Evolutionary conservation across 2,888 invertebrate genomes (phyloP), one percentile per base, ranked within the genome.

Genomic region (Heliconius aoede): DNA sequence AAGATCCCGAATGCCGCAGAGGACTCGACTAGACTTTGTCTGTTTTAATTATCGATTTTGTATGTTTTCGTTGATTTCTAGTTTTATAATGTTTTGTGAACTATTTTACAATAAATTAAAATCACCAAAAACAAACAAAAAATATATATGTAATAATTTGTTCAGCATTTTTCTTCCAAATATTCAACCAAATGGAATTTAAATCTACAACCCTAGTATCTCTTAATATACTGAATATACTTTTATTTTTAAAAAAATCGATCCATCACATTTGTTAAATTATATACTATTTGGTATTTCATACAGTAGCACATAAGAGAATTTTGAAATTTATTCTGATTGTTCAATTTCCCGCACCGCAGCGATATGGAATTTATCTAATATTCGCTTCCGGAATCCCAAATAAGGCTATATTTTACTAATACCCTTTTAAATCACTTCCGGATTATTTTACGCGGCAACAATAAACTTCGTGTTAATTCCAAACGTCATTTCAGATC

Each of bases 1-100:
- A 93, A 89, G 86, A 86, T 83, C 80, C 88, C 86, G 84, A 91
- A 89, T 89, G 86, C 91, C 89, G 93, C 93, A 91, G 88, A 87
- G 90, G 89, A 90, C 85, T 91, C 89, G 88, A 90, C 91, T 81
- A 81, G 24, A n/a, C 24, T 26, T 36, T 5, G 30, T 32, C 60
- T 71, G 36, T 26, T 36, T 60, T 55, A 71, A 71, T 71, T 36
- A 28, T 11, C n/a, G 68, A 51, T 60, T 58, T 24, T 32, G n/a
- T n/a, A 60, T 24, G 7, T 8, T 32, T 24, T 32, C 36, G 32
- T 71, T n/a, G 24, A 68, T 67, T 11, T 46, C 26, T 15, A 46
- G 2, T 7, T 13, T 36, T 40, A 1, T 24, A 24, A 15, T 40
- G 30, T 3, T n/a, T 64, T 64, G 64, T 30, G 13, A 64, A 32